A percentile compares a stretch with the other conserved stretches of the same genome.
phyloP scores from a whole-genome alignment of 2,113 vertebrate species.

The Urocynchramus pylzowi region DNA sequence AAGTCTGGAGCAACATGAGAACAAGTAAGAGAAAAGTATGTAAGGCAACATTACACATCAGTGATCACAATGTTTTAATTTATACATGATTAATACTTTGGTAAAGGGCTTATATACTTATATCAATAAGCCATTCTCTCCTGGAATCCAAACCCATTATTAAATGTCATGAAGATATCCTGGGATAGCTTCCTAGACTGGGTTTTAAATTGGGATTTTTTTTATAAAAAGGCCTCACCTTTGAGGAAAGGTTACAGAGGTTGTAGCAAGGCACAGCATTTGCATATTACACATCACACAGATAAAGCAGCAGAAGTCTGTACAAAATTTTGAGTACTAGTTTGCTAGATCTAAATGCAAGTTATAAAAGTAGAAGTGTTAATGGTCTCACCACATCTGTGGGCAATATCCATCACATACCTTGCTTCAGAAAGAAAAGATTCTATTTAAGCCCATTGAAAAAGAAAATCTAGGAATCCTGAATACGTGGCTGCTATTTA shows the following conservation, averaged over 20 bases:
- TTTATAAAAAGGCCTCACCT: neutral
- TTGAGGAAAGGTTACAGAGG: neutral
- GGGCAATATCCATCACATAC: neutral
- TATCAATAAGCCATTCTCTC: neutral
- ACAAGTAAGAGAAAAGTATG: neutral
- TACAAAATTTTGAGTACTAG: neutral
- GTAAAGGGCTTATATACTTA: neutral
- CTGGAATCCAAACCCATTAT: neutral
- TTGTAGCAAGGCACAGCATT: neutral
- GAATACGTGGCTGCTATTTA: neutral
- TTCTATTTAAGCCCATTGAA: neutral
- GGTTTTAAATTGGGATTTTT: neutral
- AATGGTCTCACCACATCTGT: neutral
- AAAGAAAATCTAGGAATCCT: neutral
- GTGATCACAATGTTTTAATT: neutral
- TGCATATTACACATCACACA: neutral
- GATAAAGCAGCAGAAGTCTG: neutral
- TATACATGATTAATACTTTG: neutral
- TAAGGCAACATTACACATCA: neutral
- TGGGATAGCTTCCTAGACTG: neutral
- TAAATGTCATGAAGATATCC: neutral
- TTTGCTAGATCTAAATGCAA: neutral
- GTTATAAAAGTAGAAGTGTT: neutral
- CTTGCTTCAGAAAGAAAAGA: neutral
- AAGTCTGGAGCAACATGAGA: neutral